phyloP scores from a whole-genome alignment of 2,113 vertebrate species.

The Tupaia chinensis region DNA sequence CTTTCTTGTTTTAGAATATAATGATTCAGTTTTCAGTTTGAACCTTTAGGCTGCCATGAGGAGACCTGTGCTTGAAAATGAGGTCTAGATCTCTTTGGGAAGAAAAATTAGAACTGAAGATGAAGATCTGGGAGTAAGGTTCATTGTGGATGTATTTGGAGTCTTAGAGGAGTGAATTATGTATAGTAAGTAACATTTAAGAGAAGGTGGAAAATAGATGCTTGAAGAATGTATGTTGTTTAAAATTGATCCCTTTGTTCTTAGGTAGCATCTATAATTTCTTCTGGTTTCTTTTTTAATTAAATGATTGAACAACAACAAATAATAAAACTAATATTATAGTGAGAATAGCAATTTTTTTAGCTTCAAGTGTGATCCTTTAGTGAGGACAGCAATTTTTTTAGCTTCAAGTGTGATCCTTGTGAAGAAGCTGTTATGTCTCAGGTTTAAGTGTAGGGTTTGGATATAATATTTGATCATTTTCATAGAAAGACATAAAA shows the following conservation, averaged over 20 bases:
- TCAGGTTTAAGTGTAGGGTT: not conserved
- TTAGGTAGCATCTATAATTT: not conserved
- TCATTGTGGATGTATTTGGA: not conserved
- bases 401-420: not conserved
- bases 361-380: not conserved
- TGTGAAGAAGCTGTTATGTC: not conserved
- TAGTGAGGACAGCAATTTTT: not conserved
- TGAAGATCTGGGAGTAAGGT: slow-evolving; percentile 10
- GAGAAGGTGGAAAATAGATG: not conserved
- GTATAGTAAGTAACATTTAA: not conserved
- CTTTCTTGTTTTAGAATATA: not conserved
- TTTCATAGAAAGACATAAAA: too few species aligned
- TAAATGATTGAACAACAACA: slow-evolving; percentile 8
- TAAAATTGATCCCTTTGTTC: not conserved
- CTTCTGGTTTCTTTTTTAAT: slow-evolving; percentile 45
- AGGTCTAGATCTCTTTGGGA: not conserved
- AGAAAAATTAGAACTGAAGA: not conserved
- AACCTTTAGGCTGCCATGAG: not conserved
- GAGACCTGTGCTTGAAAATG: not conserved
- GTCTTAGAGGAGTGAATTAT: not conserved
- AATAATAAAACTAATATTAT: slow-evolving; percentile 19
- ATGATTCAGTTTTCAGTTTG: not conserved
- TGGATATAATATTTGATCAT: not conserved
- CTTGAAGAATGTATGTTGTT: not conserved
- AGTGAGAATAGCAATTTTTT: not conserved